phyloP scores from a whole-genome alignment of 2,797 vertebrate genomes.

The Falco novaeseelandiae region DNA sequence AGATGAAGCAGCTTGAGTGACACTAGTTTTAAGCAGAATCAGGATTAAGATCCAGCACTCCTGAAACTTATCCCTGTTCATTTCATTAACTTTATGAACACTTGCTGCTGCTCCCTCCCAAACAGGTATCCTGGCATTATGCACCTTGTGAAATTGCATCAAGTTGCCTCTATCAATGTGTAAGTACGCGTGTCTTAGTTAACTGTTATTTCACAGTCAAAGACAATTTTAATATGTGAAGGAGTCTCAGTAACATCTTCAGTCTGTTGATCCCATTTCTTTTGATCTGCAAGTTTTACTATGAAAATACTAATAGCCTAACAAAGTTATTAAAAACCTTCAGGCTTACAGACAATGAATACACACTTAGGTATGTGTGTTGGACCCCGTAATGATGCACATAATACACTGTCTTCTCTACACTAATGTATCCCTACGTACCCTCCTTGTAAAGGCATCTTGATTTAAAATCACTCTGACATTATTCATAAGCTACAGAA shows the following conservation, averaged over 20 bases:
- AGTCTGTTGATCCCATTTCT: background rate
- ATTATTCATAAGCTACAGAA: conserved; percentile 5
- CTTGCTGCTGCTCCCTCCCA: background rate
- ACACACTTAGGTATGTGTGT: background rate
- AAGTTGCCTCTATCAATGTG: background rate
- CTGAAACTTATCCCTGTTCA: background rate
- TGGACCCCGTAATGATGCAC: background rate
- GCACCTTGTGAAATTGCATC: background rate
- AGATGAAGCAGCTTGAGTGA: background rate
- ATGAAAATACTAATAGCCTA: background rate
- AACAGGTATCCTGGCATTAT: background rate
- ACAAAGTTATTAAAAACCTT: background rate
- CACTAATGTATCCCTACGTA: rapidly evolving
- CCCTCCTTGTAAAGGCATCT: background rate
- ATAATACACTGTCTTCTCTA: background rate
- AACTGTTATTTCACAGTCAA: background rate
- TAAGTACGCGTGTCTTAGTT: background rate
- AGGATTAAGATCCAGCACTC: background rate
- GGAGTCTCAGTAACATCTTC: background rate
- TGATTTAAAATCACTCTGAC: background rate
- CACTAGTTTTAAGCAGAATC: background rate
- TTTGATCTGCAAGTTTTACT: background rate
- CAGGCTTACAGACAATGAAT: background rate
- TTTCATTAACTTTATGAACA: background rate
- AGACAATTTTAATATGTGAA: background rate